Conservation (phyloP, 2,113 vertebrate genomes). For the Mormoops blainvillei region DNA sequence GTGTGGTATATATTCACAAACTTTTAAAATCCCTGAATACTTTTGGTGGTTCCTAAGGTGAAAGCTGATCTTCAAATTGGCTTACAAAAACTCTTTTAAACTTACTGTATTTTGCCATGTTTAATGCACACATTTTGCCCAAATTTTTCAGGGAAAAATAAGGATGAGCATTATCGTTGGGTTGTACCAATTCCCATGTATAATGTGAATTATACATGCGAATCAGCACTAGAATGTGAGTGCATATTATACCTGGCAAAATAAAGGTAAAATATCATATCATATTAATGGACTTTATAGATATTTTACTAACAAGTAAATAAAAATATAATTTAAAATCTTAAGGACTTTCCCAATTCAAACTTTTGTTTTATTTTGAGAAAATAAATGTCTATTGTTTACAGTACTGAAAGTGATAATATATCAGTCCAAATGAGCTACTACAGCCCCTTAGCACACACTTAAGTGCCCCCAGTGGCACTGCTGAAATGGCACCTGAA, state of each 20-base stretch:
- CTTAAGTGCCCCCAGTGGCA: not conserved
- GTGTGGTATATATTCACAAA: not conserved
- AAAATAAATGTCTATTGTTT: not conserved
- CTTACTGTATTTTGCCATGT: not conserved
- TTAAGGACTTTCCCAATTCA: not conserved
- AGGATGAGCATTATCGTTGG: no score
- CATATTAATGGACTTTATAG: not conserved
- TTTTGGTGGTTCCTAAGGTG: not conserved
- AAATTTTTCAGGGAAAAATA: no score
- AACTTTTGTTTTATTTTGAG: not conserved
- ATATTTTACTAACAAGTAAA: not conserved
- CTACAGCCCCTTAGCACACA: not conserved
- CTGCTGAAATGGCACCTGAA: not conserved
- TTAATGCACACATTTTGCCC: no score
- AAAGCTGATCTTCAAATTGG: constrained; percentile 1
- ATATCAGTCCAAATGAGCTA: not conserved
- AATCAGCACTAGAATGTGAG: no score
- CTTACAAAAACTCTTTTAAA: constrained; percentile 15
- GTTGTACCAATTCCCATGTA: no score
- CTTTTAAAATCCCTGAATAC: not conserved
- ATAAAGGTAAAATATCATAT: not conserved
- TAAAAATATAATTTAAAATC: not conserved
- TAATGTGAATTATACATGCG: no score
- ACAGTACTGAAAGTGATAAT: not conserved
- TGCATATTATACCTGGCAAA: no score